phyloP scores from a whole-genome alignment of 2,797 vertebrate species.

The Gobio occitaniae region DNA sequence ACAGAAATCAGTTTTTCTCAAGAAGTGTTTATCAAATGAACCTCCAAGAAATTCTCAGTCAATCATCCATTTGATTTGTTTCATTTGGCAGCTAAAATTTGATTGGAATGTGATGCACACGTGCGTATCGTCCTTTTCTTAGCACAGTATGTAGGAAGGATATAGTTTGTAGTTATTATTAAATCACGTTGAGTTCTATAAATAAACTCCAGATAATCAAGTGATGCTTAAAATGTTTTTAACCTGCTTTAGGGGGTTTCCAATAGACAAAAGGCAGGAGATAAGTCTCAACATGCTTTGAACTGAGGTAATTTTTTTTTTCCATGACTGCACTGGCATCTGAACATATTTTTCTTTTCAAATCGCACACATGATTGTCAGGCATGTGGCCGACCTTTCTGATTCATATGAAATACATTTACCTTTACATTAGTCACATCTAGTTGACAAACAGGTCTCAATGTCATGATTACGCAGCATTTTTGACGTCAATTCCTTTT shows the following conservation, averaged over 20 bases:
- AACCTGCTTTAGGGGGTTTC: slow-evolving; percentile 14
- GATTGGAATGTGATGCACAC: background rate
- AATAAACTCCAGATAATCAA: background rate
- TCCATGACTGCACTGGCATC: slow-evolving; percentile 29
- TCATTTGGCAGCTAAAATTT: background rate
- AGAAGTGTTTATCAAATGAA: background rate
- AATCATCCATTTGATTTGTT: background rate
- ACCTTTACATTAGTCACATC: slow-evolving; percentile 4
- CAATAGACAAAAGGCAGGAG: background rate
- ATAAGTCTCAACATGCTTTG: slow-evolving; percentile 4
- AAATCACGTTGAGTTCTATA: background rate
- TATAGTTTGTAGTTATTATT: background rate
- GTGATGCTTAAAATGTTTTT: background rate
- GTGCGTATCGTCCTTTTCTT: slow-evolving; percentile 22
- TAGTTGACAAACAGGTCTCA: background rate
- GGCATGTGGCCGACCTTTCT: slow-evolving; percentile 12
- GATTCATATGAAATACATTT: background rate
- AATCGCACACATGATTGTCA: background rate
- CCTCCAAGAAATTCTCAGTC: no score
- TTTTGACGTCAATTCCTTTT: slow-evolving; percentile 11
- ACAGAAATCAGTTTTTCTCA: background rate
- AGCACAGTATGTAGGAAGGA: background rate
- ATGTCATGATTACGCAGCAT: slow-evolving; percentile 37
- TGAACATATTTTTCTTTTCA: background rate
- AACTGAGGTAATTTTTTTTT: background rate